Evolutionary conservation across 2,113 vertebrate genomes (phyloP).

Genomic region (Ursus arctos): DNA sequence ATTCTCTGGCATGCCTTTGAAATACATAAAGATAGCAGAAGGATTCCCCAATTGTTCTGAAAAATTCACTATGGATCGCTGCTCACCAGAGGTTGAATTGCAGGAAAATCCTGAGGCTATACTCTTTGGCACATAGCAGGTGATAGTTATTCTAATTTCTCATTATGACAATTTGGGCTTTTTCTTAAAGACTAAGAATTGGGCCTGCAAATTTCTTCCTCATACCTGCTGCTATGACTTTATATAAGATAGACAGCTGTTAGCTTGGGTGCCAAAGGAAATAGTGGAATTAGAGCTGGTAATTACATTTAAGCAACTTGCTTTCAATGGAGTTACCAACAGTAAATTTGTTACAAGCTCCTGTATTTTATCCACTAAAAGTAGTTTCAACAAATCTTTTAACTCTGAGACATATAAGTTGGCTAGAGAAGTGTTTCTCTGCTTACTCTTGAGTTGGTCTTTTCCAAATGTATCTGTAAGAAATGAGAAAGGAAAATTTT

Average conservation of each 20-base stretch:
- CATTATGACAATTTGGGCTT: neutral
- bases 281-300: neutral
- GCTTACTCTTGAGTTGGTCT: neutral
- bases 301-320: neutral
- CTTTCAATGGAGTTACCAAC: neutral
- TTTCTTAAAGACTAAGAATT: neutral
- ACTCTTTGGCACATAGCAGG: accelerated
- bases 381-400: neutral
- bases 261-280: neutral
- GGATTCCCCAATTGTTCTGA: neutral
- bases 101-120: neutral
- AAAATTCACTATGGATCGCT: neutral
- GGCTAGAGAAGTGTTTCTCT: neutral
- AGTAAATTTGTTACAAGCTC: neutral
- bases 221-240: neutral
- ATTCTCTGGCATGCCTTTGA: neutral
- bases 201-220: neutral
- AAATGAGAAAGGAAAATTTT: neutral
- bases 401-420: neutral
- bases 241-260: neutral
- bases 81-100: neutral
- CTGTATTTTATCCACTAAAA: neutral
- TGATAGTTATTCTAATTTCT: neutral
- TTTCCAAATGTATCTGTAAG: neutral
- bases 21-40: neutral